These are phyloP conservation scores for Corythaeola cristata DNA, from an alignment of 2,113 vertebrate species.

Conservation along the genomic window DNA sequence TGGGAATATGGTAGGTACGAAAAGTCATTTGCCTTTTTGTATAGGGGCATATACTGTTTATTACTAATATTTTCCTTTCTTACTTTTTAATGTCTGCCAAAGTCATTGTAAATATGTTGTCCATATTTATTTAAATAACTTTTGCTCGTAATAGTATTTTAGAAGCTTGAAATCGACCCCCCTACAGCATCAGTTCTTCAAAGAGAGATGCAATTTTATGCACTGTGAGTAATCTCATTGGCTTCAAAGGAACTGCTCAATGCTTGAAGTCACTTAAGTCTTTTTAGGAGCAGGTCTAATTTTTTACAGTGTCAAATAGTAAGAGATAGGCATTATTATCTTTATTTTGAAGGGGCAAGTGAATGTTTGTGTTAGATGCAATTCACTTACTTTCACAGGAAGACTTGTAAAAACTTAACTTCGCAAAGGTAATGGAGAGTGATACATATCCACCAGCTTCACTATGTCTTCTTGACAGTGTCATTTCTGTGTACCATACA, in stretches of 20 bases:
- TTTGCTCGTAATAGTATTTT: background rate
- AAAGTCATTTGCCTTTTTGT: background rate
- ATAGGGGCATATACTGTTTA: background rate
- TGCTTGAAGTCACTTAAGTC: background rate
- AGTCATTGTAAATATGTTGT: background rate
- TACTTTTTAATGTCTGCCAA: background rate
- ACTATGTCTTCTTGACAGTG: background rate
- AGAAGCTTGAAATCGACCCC: background rate
- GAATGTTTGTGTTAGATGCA: background rate
- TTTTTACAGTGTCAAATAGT: background rate
- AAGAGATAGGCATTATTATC: background rate
- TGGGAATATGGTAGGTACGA: background rate
- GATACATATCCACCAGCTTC: background rate
- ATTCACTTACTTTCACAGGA: background rate
- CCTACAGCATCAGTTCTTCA: background rate
- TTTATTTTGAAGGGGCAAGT: background rate
- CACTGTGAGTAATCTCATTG: background rate
- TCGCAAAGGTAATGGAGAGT: background rate
- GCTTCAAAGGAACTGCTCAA: background rate
- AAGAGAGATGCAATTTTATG: background rate
- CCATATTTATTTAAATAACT: background rate
- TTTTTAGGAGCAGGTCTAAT: background rate
- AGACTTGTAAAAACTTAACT: background rate
- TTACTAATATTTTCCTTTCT: background rate
- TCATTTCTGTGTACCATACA: fast-evolving